Conservation (phyloP, 2,888 invertebrate genomes). For the Neoitamus cyanurus region DNA sequence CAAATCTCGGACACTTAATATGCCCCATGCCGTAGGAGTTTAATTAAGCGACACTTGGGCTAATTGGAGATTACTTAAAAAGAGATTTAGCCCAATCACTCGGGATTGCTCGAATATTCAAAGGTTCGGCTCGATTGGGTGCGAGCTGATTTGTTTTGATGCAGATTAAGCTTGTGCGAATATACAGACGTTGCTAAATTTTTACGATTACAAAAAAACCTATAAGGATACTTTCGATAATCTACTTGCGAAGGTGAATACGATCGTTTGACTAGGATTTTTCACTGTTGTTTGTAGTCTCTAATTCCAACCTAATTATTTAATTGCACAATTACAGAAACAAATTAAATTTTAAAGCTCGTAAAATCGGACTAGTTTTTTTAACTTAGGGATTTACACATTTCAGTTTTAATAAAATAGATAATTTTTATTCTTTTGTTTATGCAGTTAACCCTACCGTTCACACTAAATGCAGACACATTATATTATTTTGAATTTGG, state of each 20-base stretch:
- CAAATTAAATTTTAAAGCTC: too few species aligned
- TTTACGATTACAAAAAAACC: not conserved
- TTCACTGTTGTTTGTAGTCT: too few species aligned
- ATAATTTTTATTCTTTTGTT: too few species aligned
- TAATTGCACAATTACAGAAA: not conserved
- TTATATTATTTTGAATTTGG: too few species aligned
- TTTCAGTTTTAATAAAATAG: too few species aligned
- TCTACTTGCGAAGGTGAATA: not conserved
- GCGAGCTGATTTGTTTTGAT: not conserved
- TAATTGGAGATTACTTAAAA: conserved; percentile 53
- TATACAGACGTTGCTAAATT: not conserved
- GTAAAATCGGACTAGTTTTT: too few species aligned
- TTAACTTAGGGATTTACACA: too few species aligned
- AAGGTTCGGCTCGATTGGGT: not conserved
- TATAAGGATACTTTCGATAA: not conserved
- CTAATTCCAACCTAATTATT: not conserved
- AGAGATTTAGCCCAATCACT: conserved; percentile 46
- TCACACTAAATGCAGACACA: too few species aligned
- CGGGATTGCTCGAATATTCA: conserved; percentile 14
- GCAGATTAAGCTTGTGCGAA: not conserved
- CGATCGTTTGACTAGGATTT: too few species aligned
- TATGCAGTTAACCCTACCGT: too few species aligned
- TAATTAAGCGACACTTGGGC: conserved; percentile 51
- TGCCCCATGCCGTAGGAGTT: conserved; percentile 40
- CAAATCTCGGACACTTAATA: conserved; percentile 48